Base-by-base conservation (phyloP, 1,140 invertebrate species). In the Eufriesea mexicana region DNA sequence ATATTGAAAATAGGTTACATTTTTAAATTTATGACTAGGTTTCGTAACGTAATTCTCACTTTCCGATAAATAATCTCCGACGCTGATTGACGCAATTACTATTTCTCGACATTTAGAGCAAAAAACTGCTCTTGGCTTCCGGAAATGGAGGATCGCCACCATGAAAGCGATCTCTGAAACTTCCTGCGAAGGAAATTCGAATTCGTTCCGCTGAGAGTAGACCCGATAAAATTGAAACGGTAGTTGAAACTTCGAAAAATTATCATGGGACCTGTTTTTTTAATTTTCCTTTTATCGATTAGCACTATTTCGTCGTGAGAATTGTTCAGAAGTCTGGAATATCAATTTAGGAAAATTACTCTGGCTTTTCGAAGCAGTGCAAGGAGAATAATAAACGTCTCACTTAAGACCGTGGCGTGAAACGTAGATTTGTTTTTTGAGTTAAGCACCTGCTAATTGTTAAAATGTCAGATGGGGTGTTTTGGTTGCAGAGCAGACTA, bases 21-120 rank as follows among this genome's bases (percentile, higher is more conserved):
- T 35, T 35, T 4, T 35, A 35, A 35, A 35, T 35, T 35, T 35
- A 2, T 35, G 4, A 35, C 35, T 35, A 35, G 62, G 2, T 25
- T n/a, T 59, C 59, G 16, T 64, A 62, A 67, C 66, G 75, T 79
- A 47, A 59, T 78, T 62, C 55, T 66, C 64, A 49, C 59, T 79
- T 71, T 72, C 45, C 73, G 51, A 82, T 74, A 28, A 45, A 20
- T 7, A 64, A 55, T 35, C 45, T 18, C 20, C 71, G 18, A 28
- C 49, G 16, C 12, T n/a, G n/a, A n/a, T 35, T 25, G 0, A 18
- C n/a, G 1, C 23, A 47, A 68, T 76, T 55, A 35, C 49, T 20
- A 12, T n/a, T 42, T 35, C 20, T 47, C 49, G 5, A 14, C 2
- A n/a, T 35, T 35, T 16, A 18, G 68, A 28, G 28, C 28, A 74